Evolutionary conservation across 2,113 vertebrate species (phyloP).

Genomic region (Neotoma lepida): DNA sequence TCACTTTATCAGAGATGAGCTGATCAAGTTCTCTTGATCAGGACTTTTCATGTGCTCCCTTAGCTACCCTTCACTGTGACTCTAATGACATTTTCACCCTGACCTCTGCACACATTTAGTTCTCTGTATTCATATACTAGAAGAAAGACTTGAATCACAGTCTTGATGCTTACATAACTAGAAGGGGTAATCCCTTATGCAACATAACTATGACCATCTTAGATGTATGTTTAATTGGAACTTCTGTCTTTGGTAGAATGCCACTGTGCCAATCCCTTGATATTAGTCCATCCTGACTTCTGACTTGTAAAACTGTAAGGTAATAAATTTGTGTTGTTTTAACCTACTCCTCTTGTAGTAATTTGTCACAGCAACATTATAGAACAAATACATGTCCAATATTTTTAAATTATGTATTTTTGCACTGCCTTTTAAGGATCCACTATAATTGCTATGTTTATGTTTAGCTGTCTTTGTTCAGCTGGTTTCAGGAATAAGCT

Average conservation of each 20-base stretch:
- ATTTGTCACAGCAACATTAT: background rate
- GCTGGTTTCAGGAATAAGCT: background rate
- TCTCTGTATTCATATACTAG: background rate
- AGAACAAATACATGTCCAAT: background rate
- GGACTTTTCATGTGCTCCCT: background rate
- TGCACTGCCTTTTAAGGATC: background rate
- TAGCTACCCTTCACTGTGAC: background rate
- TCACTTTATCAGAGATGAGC: background rate
- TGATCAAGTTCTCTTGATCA: background rate
- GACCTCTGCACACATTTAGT: background rate
- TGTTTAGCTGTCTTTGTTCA: slow-evolving; percentile 4
- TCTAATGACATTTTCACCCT: background rate
- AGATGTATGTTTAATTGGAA: background rate
- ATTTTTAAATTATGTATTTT: background rate
- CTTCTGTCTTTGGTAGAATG: background rate
- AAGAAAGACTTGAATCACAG: background rate
- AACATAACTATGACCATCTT: background rate
- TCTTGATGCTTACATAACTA: background rate
- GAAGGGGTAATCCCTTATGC: background rate
- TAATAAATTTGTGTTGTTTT: background rate
- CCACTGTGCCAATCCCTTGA: background rate
- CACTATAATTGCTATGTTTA: background rate
- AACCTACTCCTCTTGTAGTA: background rate
- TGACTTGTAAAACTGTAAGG: background rate
- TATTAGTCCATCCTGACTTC: background rate